Conservation (phyloP, 37 sponge, comb jelly and placozoan genomes). For the Aplysina aerophoba region DNA sequence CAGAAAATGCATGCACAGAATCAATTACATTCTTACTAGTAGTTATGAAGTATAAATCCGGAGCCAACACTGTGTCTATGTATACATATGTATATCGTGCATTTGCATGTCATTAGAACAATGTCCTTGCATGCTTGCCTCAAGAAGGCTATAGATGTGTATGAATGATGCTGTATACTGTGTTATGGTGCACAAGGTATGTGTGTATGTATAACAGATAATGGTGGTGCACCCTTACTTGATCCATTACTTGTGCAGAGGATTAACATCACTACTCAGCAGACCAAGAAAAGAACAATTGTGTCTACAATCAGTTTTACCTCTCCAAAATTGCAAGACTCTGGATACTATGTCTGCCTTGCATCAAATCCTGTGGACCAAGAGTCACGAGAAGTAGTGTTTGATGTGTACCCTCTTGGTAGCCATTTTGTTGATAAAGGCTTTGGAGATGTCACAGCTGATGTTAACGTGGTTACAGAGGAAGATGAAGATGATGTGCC, state of each 20-base stretch:
- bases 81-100: background rate
- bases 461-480: too few relatives aligned
- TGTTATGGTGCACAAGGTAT: too few relatives aligned
- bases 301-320: background rate
- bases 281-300: background rate
- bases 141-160: too few relatives aligned
- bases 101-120: too few relatives aligned
- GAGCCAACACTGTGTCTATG: background rate
- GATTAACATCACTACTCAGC: background rate
- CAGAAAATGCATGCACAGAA: too few relatives aligned
- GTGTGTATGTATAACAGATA: too few relatives aligned
- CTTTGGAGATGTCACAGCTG: background rate
- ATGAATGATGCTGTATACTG: too few relatives aligned
- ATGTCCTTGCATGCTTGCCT: too few relatives aligned
- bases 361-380: slow-evolving; percentile 11
- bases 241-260: background rate
- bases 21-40: too few relatives aligned
- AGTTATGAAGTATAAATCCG: too few relatives aligned
- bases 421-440: slow-evolving; percentile 24
- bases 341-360: background rate
- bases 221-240: background rate
- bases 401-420: slow-evolving; percentile 34
- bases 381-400: background rate
- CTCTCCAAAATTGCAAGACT: background rate
- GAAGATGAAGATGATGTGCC: too few relatives aligned